A percentile compares a stretch with the other conserved stretches of the same genome.
Conservation (phyloP, 2,113 vertebrate genomes). For the Phylloscopus whistleri region DNA sequence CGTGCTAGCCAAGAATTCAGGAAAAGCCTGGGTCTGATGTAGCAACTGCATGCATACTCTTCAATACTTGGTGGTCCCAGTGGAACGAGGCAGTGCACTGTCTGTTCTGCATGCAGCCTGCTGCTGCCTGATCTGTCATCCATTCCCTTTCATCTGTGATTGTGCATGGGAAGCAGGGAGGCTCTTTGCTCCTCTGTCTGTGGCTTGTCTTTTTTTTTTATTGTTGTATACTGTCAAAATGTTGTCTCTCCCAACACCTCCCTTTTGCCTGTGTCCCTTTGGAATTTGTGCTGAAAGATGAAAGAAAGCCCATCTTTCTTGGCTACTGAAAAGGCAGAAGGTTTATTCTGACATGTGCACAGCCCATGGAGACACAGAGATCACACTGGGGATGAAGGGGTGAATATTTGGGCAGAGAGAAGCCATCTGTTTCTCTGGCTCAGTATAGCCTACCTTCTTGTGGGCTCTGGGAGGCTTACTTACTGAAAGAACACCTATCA, state of each 20-base stretch:
- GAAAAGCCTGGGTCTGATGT: not conserved
- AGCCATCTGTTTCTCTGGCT: conserved; percentile 14
- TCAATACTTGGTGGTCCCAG: not conserved
- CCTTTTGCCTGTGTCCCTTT: not conserved
- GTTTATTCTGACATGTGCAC: not conserved
- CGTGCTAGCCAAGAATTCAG: not conserved
- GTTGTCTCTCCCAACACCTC: conserved; percentile 4
- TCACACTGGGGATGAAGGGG: not conserved
- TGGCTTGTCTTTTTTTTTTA: conserved; percentile 40
- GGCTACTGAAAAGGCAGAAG: conserved; percentile 2
- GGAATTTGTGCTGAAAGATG: conserved; percentile 29
- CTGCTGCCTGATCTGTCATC: not conserved
- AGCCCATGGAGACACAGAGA: not conserved
- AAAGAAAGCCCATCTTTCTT: conserved; percentile 18
- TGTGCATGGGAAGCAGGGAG: conserved; percentile 46
- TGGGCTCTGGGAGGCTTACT: not conserved
- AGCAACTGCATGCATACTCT: not conserved
- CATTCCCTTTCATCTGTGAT: conserved; percentile 30
- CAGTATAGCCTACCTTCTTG: not conserved
- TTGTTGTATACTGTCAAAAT: conserved; percentile 46
- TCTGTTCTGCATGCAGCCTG: conserved; percentile 32
- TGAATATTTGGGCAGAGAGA: not conserved
- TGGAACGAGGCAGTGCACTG: not conserved
- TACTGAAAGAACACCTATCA: not conserved
- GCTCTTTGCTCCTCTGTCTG: conserved; percentile 8